A percentile compares a stretch with the other conserved stretches of the same genome.
phyloP scores from a whole-genome alignment of 2,113 vertebrate species.

The Bos indicus region DNA sequence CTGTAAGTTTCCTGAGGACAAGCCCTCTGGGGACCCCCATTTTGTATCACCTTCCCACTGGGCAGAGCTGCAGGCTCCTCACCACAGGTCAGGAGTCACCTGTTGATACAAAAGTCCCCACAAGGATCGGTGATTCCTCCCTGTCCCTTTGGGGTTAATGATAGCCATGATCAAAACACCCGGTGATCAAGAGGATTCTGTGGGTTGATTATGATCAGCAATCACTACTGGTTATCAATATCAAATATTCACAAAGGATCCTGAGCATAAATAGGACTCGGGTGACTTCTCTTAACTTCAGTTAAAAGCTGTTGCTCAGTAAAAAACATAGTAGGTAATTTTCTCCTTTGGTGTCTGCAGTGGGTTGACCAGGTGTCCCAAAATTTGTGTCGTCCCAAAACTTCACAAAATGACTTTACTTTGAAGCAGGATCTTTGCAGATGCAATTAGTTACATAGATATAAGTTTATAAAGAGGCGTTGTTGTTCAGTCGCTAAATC shows the following conservation, averaged over 20 bases:
- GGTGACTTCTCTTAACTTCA: not conserved
- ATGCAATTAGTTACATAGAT: not conserved
- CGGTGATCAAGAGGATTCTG: not conserved
- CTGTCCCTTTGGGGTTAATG: not conserved
- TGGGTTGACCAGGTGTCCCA: accelerated
- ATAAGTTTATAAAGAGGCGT: accelerated
- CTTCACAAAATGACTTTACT: not conserved
- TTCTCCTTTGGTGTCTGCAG: not conserved
- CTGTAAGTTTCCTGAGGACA: not conserved
- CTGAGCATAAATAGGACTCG: accelerated
- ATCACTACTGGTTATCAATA: not conserved
- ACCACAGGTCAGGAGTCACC: not conserved
- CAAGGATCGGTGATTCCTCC: not conserved
- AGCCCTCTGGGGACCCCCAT: too few relatives aligned
- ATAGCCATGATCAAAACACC: not conserved
- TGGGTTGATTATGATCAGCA: not conserved
- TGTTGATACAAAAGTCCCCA: accelerated
- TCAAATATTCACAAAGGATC: not conserved
- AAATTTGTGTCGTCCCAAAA: not conserved
- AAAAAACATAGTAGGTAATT: accelerated
- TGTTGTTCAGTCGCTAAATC: not conserved
- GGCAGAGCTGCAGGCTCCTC: too few relatives aligned
- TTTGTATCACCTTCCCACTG: not conserved
- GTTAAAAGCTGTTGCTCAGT: not conserved
- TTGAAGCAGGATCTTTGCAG: not conserved